Base-by-base conservation (phyloP, 64 coral and sea anemone genomes). In the Pocillopora damicornis region DNA sequence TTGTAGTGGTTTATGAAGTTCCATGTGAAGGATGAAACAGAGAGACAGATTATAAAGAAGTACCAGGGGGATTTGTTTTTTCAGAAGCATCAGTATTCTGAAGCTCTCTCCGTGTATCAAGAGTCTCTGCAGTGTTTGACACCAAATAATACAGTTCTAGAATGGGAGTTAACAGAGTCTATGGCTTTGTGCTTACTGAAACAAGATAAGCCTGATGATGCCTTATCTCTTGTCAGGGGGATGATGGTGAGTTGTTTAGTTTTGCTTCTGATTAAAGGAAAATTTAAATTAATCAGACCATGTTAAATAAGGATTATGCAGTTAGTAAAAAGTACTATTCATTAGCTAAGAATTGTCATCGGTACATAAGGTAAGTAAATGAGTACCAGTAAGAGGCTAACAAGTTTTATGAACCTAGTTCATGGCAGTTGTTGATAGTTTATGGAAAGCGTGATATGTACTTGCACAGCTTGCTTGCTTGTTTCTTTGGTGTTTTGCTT, bases 141-240 rank as follows among this genome's bases (percentile, higher is more conserved):
- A 15, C 60, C 76, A 9, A 90, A 75, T 15, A 90, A 88, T 90
- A 15, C 80, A 71, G 45, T 88, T 38, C 61, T 93, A 58, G 83
- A 81, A 62, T 88, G 91, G 22, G 94, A 96, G 73, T 77, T 96
- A 14, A 73, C 12, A 3, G 94, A 96, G 86, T 92, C 94, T 77
- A 83, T 90, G 58, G 77, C 86, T 58, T 76, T 91, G 22, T 93
- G 91, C 37, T 83, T 89, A 63, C 87, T 90, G 35, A 93, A 96
- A 57, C 88, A 90, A 35, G 86, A 76, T 45, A 92, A 75, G 56
- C 89, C 75, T 81, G 66, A 95, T 12, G 87, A 92, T 61, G 94
- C 87, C 22, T 69, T 94, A n/a, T 5, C 22, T 0, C 68, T 93
- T 75, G 73, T 83, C n/a, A 75, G 82, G 23, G 61, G 84, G 61